These are phyloP conservation scores for Microchirus variegatus DNA, from an alignment of 2,797 vertebrate species.

Conservation along the genomic window DNA sequence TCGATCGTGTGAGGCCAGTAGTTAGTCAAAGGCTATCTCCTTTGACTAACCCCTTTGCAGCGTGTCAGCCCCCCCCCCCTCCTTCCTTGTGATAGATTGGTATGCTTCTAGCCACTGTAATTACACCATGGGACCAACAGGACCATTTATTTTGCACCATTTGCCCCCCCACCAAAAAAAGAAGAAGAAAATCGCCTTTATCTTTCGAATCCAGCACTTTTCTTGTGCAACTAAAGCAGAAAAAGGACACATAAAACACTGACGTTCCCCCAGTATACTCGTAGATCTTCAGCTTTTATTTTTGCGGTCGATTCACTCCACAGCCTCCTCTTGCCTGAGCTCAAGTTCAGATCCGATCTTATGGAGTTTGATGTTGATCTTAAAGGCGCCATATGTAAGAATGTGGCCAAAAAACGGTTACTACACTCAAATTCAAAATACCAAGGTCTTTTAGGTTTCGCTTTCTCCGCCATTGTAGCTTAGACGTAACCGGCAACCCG, in stretches of 20 bases:
- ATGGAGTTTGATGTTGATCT: background rate
- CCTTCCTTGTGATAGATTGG: slow-evolving; percentile 91
- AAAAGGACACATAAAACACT: slow-evolving; percentile 88
- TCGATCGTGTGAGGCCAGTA: slow-evolving; percentile 94
- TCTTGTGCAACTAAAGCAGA: slow-evolving; percentile 90
- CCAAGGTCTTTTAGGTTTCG: too few relatives aligned
- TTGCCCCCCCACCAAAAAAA: slow-evolving; percentile 76
- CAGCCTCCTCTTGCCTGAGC: slow-evolving; percentile 12
- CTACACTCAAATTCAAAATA: too few relatives aligned
- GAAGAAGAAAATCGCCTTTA: slow-evolving; percentile 90
- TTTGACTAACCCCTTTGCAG: slow-evolving; percentile 97
- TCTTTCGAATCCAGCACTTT: slow-evolving; percentile 91
- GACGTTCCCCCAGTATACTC: slow-evolving; percentile 12
- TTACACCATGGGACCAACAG: slow-evolving; percentile 94
- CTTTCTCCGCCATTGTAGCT: too few relatives aligned
- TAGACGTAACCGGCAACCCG: too few relatives aligned
- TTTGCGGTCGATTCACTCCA: slow-evolving; percentile 44
- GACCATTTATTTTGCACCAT: slow-evolving; percentile 99
- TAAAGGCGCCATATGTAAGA: too few relatives aligned
- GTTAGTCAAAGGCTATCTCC: slow-evolving; percentile 99
- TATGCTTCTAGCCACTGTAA: slow-evolving; percentile 96
- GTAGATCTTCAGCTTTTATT: slow-evolving; percentile 45
- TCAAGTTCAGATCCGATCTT: slow-evolving; percentile 45
- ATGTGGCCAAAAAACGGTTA: too few relatives aligned
- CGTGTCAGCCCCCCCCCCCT: slow-evolving; percentile 87